Conservation (phyloP, 2,888 invertebrate genomes). For the Xylota segnis region DNA sequence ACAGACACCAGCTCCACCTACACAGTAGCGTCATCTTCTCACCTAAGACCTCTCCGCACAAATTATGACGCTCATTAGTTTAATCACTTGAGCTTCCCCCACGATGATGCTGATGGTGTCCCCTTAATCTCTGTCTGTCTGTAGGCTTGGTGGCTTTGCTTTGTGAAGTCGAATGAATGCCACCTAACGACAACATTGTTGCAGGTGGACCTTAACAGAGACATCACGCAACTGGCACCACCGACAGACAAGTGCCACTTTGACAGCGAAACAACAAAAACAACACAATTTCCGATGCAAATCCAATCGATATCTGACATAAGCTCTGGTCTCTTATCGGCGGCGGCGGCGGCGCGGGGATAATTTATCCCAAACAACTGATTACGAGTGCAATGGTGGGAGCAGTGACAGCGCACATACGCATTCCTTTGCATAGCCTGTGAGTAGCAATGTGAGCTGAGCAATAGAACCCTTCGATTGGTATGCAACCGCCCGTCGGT, state of each 20-base stretch:
- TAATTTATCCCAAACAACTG: slow-evolving; percentile 57
- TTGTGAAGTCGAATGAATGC: slow-evolving; percentile 2
- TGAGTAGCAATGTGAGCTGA: neutral
- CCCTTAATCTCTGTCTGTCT: neutral
- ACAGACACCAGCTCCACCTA: slow-evolving; percentile 12
- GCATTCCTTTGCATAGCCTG: slow-evolving; percentile 31
- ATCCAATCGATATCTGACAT: slow-evolving; percentile 21
- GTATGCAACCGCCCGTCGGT: slow-evolving; percentile 41
- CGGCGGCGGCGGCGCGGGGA: slow-evolving; percentile 1
- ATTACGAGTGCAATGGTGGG: slow-evolving; percentile 26
- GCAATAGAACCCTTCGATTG: slow-evolving; percentile 46
- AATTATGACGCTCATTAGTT: slow-evolving; percentile 36
- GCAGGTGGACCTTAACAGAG: slow-evolving; percentile 36
- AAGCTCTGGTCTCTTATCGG: slow-evolving; percentile 42
- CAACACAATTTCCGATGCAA: slow-evolving; percentile 37
- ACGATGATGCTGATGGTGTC: slow-evolving; percentile 6
- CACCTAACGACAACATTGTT: slow-evolving; percentile 11
- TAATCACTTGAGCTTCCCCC: slow-evolving; percentile 2
- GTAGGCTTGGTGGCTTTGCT: neutral
- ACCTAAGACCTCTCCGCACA: slow-evolving; percentile 14
- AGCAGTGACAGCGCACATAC: slow-evolving; percentile 15
- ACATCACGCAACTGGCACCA: slow-evolving; percentile 25
- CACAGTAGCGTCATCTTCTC: neutral
- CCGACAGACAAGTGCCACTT: slow-evolving; percentile 30
- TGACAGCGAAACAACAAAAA: slow-evolving; percentile 43